Percentiles rank a stretch among this genome's conserved stretches.
Conservation (phyloP, 1,140 invertebrate species). For the Chelonus insularis region DNA sequence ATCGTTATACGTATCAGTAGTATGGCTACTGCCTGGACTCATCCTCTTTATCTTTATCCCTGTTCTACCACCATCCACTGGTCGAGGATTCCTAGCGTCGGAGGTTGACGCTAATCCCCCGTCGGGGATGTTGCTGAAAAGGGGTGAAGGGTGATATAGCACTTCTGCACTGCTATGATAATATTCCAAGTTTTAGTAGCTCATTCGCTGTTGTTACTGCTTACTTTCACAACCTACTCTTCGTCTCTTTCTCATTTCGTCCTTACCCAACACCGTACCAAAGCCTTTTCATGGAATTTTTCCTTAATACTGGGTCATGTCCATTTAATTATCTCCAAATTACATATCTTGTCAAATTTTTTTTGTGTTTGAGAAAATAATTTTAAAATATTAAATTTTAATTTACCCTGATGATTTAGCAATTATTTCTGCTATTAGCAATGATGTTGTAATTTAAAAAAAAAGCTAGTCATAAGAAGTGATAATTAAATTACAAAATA, state of each 20-base stretch:
- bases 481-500: too few species aligned
- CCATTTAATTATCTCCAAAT: too few species aligned
- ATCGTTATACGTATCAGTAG: background rate
- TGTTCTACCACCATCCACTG: background rate
- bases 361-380: too few species aligned
- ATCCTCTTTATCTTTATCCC: background rate
- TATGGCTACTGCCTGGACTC: background rate
- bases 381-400: too few species aligned
- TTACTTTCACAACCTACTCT: background rate
- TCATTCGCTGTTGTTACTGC: background rate
- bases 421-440: too few species aligned
- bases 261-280: background rate
- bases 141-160: conserved; percentile 15
- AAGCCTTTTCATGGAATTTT: too few species aligned
- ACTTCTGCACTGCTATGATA: conserved; percentile 22
- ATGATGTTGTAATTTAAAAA: too few species aligned
- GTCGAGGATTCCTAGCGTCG: conserved; percentile 16
- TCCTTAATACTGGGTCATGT: too few species aligned
- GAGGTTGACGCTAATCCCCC: conserved; percentile 28
- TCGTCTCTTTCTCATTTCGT: background rate
- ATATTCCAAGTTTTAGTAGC: conserved; percentile 7
- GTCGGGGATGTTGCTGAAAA: conserved; percentile 10
- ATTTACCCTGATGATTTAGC: too few species aligned
- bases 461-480: too few species aligned
- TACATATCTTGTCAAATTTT: too few species aligned